Evolutionary conservation across 1,140 invertebrate genomes (phyloP), one percentile per base, ranked within the genome.

Genomic region (Venturia canescens): DNA sequence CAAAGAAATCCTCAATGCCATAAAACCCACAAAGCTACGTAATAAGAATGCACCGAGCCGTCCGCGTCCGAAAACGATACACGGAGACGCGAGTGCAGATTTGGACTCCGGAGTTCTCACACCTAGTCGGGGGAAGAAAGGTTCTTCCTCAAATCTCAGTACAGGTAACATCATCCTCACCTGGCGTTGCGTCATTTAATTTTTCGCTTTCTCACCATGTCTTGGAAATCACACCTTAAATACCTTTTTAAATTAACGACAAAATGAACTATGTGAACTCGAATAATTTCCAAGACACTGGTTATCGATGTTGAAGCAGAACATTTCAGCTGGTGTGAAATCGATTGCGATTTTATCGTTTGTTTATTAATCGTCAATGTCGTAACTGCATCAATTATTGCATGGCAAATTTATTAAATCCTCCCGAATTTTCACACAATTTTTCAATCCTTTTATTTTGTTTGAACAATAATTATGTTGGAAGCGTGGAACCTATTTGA

Each of bases 61-160:
- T 76, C 96, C 96, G 70, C 92, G 96, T 44, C 97, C 96, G 50
- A 97, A 97, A 92, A 97, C 97, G 18, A 97, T 98, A 81, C 96
- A 97, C 86, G 96, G 97, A 70, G 97, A 97, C 89, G 94, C 94
- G 85, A 95, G 95, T 80, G 92, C 95, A n/a, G 94, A 95, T 83
- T 93, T 96, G 83, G 94, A 95, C 79, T 96, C 96, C 83, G 96
- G 96, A 82, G 94, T 94, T 86, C 93, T 96, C 82, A 94, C 96
- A 80, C 94, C 94, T 83, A 94, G 94, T 92, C 92, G 94, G 80
- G 95, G 95, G 63, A 96, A 96, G 88, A 96, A 96, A 87, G 96
- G 96, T 80, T 97, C 96, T 80, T 95, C 94, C 83, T 95, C 96
- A 78, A 97, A 97, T 92, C 93, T 97, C 82, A 92, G 93, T 86